Evolutionary conservation across 2,113 vertebrate genomes (phyloP).

Genomic region (Vulpes ferrilata): DNA sequence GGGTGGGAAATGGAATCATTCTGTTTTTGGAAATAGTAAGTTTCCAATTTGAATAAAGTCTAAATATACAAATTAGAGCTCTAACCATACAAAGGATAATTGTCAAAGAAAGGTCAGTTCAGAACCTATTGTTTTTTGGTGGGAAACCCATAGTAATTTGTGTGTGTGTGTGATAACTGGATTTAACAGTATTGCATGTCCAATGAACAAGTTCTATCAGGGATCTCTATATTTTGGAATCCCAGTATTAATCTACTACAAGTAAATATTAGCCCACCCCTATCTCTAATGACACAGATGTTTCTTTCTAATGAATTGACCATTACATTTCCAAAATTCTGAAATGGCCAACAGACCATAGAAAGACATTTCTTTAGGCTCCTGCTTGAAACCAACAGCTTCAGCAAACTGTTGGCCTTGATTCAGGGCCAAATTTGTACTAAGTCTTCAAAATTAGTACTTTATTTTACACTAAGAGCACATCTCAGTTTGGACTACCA

Average conservation of each 20-base stretch:
- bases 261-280: background rate
- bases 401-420: constrained; percentile 92
- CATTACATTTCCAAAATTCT: constrained; percentile 76
- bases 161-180: background rate
- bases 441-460: background rate
- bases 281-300: constrained; percentile 52
- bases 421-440: constrained; percentile 88
- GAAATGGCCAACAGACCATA: constrained; percentile 92
- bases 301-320: constrained; percentile 90
- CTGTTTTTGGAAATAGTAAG: background rate
- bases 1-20: background rate
- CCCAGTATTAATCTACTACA: background rate
- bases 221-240: background rate
- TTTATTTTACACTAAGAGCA: background rate
- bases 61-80: background rate
- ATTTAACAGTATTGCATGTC: constrained; percentile 18
- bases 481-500: background rate
- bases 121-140: background rate
- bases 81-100: background rate
- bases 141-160: background rate
- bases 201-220: constrained; percentile 29
- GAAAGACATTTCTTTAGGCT: constrained; percentile 92
- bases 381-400: constrained; percentile 93
- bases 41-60: constrained; percentile 25
- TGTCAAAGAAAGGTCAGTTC: background rate